phyloP scores from a whole-genome alignment of 2,113 vertebrate genomes.

The Phyllostomus hastatus region DNA sequence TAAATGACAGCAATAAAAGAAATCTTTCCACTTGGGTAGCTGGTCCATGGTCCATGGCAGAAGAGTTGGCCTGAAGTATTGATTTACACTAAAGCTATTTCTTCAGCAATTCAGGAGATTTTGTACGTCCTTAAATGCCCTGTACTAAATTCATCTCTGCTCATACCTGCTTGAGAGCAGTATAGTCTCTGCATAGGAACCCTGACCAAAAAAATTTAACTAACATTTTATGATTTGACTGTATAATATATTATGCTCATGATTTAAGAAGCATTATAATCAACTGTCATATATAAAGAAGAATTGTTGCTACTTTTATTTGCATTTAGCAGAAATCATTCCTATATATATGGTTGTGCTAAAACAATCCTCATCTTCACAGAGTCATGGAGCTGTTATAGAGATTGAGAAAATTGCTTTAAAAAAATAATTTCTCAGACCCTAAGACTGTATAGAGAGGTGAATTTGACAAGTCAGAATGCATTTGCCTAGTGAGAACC shows the following conservation, averaged over 20 bases:
- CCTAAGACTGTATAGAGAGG: not conserved
- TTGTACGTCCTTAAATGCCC: not conserved
- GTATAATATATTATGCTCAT: not conserved
- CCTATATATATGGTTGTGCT: not conserved
- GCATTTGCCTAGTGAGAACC: not conserved
- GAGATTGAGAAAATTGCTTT: not conserved
- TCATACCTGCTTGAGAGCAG: not conserved
- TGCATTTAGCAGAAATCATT: not conserved
- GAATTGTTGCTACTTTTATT: not conserved
- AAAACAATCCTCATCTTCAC: not conserved
- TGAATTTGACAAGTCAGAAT: not conserved
- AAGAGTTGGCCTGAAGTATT: not conserved
- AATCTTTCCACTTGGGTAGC: not conserved
- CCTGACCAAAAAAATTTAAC: not conserved
- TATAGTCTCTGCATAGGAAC: not conserved
- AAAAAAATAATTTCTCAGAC: constrained; percentile 1
- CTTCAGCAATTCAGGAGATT: not conserved
- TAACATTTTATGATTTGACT: not conserved
- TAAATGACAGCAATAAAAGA: not conserved
- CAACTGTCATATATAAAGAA: not conserved
- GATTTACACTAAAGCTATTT: not conserved
- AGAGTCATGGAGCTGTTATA: not conserved
- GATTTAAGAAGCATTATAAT: not conserved
- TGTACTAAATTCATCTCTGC: not conserved
- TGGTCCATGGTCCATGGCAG: not conserved